A percentile compares a stretch with the other conserved stretches of the same genome.
These are phyloP conservation scores for Poliocrania exsul DNA, from an alignment of 2,797 vertebrate genomes.

Conservation along the genomic window DNA sequence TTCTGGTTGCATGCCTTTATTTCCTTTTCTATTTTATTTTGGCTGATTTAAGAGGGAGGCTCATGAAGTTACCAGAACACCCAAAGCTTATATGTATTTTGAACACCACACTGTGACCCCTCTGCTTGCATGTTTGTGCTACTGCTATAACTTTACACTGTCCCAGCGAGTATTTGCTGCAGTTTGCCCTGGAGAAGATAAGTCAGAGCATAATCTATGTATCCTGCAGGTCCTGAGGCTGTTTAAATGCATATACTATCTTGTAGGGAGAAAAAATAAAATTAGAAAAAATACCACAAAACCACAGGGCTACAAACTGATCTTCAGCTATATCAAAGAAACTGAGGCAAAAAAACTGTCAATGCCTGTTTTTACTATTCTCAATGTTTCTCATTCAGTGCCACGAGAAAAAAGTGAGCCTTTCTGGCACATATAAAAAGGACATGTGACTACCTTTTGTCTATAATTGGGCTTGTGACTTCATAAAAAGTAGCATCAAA, in stretches of 20 bases:
- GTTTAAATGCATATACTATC: not conserved
- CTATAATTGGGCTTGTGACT: no score
- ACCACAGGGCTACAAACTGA: not conserved
- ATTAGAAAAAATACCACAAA: not conserved
- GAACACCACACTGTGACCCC: not conserved
- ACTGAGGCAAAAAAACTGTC: not conserved
- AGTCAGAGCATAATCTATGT: conserved; percentile 15
- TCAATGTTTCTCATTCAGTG: not conserved
- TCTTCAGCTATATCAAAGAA: not conserved
- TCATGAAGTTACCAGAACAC: conserved; percentile 25
- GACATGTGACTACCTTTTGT: not conserved
- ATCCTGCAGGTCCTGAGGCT: not conserved
- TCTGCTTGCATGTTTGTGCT: not conserved
- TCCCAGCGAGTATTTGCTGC: not conserved
- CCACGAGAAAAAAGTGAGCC: not conserved
- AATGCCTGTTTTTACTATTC: not conserved
- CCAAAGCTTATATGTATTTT: not conserved
- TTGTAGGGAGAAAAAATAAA: not conserved
- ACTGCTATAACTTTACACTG: not conserved
- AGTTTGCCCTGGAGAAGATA: conserved; percentile 19
- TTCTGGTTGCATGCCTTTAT: not conserved
- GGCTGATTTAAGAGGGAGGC: not conserved
- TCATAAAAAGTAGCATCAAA: not conserved
- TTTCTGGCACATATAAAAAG: not conserved
- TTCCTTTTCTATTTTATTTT: conserved; percentile 21